Conservation (phyloP, 37 sponge, comb jelly and placozoan genomes). For the Halisarca cf. caerulea region DNA sequence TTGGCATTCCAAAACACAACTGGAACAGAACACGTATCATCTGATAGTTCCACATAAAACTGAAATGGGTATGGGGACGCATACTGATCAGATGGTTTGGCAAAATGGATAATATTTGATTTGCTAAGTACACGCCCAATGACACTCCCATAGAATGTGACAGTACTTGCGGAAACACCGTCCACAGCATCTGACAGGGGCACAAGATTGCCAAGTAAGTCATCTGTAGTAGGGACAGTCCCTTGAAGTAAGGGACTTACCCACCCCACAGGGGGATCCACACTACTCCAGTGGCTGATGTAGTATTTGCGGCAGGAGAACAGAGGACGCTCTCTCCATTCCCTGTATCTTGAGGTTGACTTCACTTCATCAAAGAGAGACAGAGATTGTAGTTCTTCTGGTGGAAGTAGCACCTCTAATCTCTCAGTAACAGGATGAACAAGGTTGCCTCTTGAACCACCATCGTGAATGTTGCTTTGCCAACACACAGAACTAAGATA, state of each 20-base stretch:
- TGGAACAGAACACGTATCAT: not conserved
- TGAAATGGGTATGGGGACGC: constrained; percentile 19
- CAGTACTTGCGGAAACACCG: not conserved
- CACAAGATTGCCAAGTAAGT: not conserved
- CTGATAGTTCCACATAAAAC: constrained; percentile 16
- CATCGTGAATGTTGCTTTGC: not conserved
- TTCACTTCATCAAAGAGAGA: not conserved
- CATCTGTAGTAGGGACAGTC: not conserved
- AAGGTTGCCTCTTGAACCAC: no score
- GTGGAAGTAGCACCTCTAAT: not conserved
- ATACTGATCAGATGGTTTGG: not conserved
- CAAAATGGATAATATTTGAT: constrained; percentile 9
- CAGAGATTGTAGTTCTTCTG: not conserved
- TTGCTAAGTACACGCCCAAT: constrained; percentile 5
- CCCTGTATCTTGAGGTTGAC: not conserved
- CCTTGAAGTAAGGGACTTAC: not conserved
- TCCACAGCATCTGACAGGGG: constrained; percentile 1
- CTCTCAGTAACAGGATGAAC: not conserved
- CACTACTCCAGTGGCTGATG: not conserved
- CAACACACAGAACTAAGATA: not conserved
- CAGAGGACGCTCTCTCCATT: not conserved
- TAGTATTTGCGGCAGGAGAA: constrained; percentile 5
- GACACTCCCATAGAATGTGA: not conserved
- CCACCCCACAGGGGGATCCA: not conserved
- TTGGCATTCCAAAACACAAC: constrained; percentile 13